Base-by-base conservation (phyloP, 2,888 invertebrate species). In the Clanis bilineata region DNA sequence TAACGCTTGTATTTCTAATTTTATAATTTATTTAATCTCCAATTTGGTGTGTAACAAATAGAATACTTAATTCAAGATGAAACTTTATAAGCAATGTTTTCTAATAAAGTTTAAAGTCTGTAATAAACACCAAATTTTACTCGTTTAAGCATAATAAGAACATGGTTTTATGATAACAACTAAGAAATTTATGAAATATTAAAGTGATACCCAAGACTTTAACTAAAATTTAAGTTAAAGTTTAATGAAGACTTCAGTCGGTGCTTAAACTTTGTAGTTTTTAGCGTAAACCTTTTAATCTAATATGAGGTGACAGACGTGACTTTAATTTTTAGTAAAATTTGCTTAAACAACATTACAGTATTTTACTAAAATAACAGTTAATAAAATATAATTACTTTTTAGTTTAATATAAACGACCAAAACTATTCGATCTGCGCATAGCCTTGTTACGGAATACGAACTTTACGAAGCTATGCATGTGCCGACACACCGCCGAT, bases 401-500 rank as follows among this genome's bases (percentile, higher is more conserved):
- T n/a, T n/a, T n/a, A n/a, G n/a, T n/a, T n/a, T 51, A 18, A 18
- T 21, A 2, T 18, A 32, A 67, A 82, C 65, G 77, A 86, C 81
- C 86, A 83, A 86, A 65, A 79, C 64, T 7, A 7, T 65, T 76
- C 21, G 36, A 5, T 66, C 65, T 57, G 38, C 51, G 60, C 72
- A 77, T 58, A 79, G 76, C 79, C 88, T 88, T 83, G 87, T 90
- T 87, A 87, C 73, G 68, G 75, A 64, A 54, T 39, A 61, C 57
- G 59, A 66, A 74, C 73, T 78, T 82, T 86, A 85, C 86, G 86
- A 86, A 78, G 82, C 77, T 76, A 80, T 77, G 80, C 82, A 85
- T 85, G 84, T 88, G 86, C 90, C 90, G 90, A 88, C 88, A 86
- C 79, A 81, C 80, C 66, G 71, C 77, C 70, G 90, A 90, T 90